Conservation (phyloP, 2,113 vertebrate species). For the Rhinopomastus cyanomelas region DNA sequence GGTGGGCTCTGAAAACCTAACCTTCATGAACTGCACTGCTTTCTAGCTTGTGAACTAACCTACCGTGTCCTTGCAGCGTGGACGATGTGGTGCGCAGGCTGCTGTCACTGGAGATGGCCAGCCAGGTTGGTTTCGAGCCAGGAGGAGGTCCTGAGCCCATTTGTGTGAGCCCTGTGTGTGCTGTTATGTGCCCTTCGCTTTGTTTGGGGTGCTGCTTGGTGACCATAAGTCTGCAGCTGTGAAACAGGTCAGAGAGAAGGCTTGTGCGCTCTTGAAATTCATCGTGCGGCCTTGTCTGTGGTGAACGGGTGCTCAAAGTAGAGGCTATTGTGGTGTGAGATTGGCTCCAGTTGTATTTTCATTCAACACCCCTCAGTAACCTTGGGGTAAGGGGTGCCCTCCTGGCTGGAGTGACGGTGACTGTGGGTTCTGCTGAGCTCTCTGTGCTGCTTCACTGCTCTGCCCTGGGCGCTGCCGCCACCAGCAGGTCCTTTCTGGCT, state of each 20-base stretch:
- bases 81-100: constrained; percentile 87
- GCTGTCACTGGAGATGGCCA: constrained; percentile 91
- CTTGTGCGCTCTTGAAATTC: background rate
- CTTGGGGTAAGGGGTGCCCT: background rate
- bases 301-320: background rate
- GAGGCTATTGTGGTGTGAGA: background rate
- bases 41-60: background rate
- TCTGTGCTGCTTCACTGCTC: background rate
- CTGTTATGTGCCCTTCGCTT: background rate
- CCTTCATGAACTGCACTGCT: background rate
- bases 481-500: background rate
- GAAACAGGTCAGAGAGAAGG: background rate
- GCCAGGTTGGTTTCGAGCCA: constrained; percentile 77
- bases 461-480: background rate
- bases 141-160: background rate
- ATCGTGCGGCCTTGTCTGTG: background rate
- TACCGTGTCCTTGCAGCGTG: constrained; percentile 73
- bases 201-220: background rate
- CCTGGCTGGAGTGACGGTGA: rapidly evolving
- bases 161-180: background rate
- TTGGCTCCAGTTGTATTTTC: background rate
- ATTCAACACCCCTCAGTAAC: background rate
- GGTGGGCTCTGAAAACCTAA: background rate
- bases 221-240: background rate
- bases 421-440: background rate